Percentiles rank a stretch among this genome's conserved stretches.
Evolutionary conservation across 2,113 vertebrate genomes (phyloP).

Genomic region (Sinocyclocheilus anophthalmus): DNA sequence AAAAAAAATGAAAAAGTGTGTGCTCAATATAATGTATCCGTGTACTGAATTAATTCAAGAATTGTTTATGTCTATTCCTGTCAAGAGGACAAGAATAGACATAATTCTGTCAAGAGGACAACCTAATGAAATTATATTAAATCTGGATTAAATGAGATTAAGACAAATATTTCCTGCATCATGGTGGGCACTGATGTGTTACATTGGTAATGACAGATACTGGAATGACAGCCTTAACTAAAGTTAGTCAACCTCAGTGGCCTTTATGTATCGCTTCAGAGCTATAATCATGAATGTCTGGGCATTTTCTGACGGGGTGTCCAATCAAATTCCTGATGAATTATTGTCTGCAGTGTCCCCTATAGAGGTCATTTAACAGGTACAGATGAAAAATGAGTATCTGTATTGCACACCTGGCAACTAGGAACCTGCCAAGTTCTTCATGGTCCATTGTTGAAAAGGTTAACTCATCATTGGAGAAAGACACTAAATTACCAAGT

Average conservation of each 20-base stretch:
- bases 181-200: not conserved
- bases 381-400: slow-evolving; percentile 9
- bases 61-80: not conserved
- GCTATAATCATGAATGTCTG: slow-evolving; percentile 17
- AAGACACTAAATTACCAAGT: not conserved
- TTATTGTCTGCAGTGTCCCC: slow-evolving; percentile 33
- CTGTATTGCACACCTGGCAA: slow-evolving; percentile 8
- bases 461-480: not conserved
- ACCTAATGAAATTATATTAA: not conserved
- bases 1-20: not conserved
- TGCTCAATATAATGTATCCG: not conserved
- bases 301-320: not conserved
- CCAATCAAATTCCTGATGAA: slow-evolving; percentile 32
- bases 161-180: not conserved
- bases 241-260: slow-evolving; percentile 15
- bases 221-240: not conserved
- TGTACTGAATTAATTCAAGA: not conserved
- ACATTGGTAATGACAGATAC: not conserved
- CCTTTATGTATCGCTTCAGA: slow-evolving; percentile 3
- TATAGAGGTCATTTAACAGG: slow-evolving; percentile 28
- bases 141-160: slow-evolving; percentile 2
- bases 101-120: not conserved
- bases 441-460: slow-evolving; percentile 22
- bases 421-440: not conserved
- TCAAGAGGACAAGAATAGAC: no score